phyloP scores from a whole-genome alignment of 1,140 invertebrate genomes.

The Drosophila santomea region DNA sequence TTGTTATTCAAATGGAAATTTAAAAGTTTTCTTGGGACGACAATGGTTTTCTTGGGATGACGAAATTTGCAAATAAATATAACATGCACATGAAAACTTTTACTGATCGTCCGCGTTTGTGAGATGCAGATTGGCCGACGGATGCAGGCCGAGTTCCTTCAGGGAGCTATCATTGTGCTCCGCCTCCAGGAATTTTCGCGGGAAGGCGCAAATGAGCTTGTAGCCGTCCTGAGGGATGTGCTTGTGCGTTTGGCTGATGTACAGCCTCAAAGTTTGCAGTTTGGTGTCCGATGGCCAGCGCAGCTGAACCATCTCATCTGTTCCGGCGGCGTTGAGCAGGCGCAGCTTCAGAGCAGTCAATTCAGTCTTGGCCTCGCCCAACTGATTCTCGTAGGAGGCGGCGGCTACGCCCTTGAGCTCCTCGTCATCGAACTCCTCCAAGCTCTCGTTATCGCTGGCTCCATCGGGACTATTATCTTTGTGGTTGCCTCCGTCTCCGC shows the following conservation, averaged over 20 bases:
- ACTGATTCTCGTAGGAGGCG: conserved; percentile 69
- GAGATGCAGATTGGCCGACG: conserved; percentile 81
- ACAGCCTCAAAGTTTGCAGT: conserved; percentile 66
- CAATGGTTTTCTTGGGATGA: conserved; percentile 8
- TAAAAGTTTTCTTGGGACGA: conserved; percentile 17
- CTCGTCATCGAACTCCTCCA: conserved; percentile 73
- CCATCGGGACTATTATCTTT: conserved; percentile 9
- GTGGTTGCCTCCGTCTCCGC: conserved; percentile 15
- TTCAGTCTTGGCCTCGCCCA: conserved; percentile 63
- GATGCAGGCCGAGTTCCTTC: conserved; percentile 79
- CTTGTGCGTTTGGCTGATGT: conserved; percentile 77
- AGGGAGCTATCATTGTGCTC: conserved; percentile 69
- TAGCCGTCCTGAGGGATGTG: conserved; percentile 76
- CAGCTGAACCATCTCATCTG: conserved; percentile 76
- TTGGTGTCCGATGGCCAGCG: conserved; percentile 82
- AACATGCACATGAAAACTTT: conserved; percentile 19
- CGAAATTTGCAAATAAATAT: conserved; percentile 33
- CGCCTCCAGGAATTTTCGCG: conserved; percentile 71
- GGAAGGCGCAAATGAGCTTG: conserved; percentile 82
- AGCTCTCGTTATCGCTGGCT: conserved; percentile 66
- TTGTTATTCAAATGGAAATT: conserved; percentile 11
- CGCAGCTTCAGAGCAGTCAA: conserved; percentile 72
- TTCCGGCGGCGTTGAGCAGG: conserved; percentile 64
- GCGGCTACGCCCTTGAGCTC: conserved; percentile 52
- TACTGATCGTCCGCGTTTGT: conserved; percentile 64